Evolutionary conservation across 2,113 vertebrate species (phyloP), one percentile per base, ranked within the genome.

Genomic region (Ictalurus furcatus): DNA sequence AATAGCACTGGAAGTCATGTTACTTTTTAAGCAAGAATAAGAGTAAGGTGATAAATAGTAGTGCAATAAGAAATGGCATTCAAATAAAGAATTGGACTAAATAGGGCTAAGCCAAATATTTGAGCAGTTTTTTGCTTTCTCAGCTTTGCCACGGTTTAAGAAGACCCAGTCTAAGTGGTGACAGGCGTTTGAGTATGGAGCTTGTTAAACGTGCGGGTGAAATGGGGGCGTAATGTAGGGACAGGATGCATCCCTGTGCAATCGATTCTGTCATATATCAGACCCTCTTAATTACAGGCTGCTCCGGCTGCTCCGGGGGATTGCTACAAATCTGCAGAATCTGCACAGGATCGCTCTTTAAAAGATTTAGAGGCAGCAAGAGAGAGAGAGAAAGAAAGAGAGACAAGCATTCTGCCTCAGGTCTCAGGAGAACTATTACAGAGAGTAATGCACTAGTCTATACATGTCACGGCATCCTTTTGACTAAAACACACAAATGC

Each of bases 241-340:
- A 78, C 74, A 44, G 59, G 44, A 34, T 21, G 6, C 59, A 85
- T 80, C 84, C 59, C 74, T 30, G 59, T 65, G 54, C 82, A 84
- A 89, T 89, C 34, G 61, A 85, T 80, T 80, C 84, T 80, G 84
- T 89, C 88, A 89, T 89, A 85, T 63, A 89, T 89, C 88, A 89
- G 48, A 37, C 23, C 23, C 88, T 85, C 67, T 89, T 89, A 89
- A 85, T 85, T 89, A 85, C 88, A 85, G 84, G n/a, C 84, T 48
- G 61, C 74, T 69, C 74, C 17, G 3, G 16, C 61, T 11, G 84
- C 84, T 89, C 69, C 16, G 28, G 74, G 63, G 61, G 56, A 48
- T 78, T 85, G 61, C 81, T 85, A 80, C 88, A 89, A 85, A 80
- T 89, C 88, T 89, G 73, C 84, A 40, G 78, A 89, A 89, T 79